A percentile compares a stretch with the other conserved stretches of the same genome.
Conservation (phyloP, 2,113 vertebrate genomes). For the Alces alces region DNA sequence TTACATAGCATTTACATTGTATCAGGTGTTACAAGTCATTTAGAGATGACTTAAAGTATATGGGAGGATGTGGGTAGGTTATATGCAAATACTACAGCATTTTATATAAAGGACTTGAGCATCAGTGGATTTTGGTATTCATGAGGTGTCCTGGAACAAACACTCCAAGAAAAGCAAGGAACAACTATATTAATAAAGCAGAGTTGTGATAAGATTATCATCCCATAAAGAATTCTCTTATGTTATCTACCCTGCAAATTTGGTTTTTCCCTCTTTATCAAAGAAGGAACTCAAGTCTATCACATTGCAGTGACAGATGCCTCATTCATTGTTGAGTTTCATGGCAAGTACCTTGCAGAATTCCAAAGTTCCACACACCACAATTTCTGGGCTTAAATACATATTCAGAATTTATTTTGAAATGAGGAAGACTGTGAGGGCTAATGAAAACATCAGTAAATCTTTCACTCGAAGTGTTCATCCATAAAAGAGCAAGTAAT, state of each 20-base stretch:
- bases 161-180: not conserved
- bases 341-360: not conserved
- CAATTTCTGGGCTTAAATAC: not conserved
- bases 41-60: not conserved
- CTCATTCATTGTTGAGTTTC: not conserved
- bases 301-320: not conserved
- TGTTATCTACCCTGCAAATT: not conserved
- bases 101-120: not conserved
- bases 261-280: not conserved
- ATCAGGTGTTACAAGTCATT: not conserved
- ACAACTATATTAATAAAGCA: not conserved
- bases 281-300: not conserved
- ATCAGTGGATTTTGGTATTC: not conserved
- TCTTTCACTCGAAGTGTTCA: not conserved
- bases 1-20: not conserved
- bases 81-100: not conserved
- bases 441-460: not conserved
- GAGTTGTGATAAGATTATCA: not conserved
- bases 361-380: not conserved
- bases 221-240: not conserved
- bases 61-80: not conserved
- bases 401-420: not conserved
- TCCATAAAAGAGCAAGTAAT: not conserved
- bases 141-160: not conserved
- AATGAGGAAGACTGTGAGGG: not conserved